phyloP scores from a whole-genome alignment of 2,797 vertebrate species.

The Xenops minutus region DNA sequence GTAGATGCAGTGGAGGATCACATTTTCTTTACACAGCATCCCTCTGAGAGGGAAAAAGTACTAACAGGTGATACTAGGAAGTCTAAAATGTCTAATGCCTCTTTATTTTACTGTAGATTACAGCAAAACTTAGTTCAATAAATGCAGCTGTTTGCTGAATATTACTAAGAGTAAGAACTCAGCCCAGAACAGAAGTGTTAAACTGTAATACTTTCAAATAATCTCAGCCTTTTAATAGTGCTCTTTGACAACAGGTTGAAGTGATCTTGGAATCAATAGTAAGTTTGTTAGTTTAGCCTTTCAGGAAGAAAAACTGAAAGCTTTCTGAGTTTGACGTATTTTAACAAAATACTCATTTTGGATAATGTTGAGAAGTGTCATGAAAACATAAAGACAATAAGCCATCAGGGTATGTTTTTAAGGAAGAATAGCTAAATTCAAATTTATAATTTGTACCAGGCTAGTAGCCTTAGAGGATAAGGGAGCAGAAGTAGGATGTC shows the following conservation, averaged over 20 bases:
- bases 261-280: neutral
- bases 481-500: neutral
- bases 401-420: neutral
- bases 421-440: neutral
- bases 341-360: neutral
- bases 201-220: neutral
- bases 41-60: rapidly evolving
- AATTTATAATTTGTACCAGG: neutral
- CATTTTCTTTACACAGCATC: neutral
- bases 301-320: too few relatives aligned
- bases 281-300: neutral
- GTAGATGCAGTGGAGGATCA: neutral
- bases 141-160: neutral
- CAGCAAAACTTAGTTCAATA: neutral
- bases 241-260: neutral
- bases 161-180: neutral
- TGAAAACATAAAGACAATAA: neutral
- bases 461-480: neutral
- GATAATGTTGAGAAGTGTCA: neutral
- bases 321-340: neutral
- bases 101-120: neutral
- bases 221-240: neutral
- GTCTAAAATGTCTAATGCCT: neutral
- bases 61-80: neutral
- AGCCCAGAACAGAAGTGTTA: neutral